phyloP scores from a whole-genome alignment of 2,888 invertebrate species.

The Pheosia gnoma region DNA sequence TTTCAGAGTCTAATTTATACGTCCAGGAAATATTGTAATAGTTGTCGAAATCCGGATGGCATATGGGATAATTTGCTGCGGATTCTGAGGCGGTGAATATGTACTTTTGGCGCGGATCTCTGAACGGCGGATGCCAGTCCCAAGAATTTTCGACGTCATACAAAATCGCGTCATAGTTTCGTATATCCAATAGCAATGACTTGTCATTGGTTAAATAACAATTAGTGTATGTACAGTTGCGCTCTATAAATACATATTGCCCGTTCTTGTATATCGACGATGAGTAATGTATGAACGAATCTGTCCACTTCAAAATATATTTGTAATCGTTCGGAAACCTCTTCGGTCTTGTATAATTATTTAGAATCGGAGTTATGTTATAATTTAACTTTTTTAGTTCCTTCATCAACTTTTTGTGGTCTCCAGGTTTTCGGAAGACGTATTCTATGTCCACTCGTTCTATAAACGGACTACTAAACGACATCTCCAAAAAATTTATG shows the following conservation, averaged over 20 bases:
- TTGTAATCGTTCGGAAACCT: slow-evolving; percentile 62
- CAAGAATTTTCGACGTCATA: slow-evolving; percentile 76
- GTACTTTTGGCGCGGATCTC: slow-evolving; percentile 73
- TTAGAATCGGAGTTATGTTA: slow-evolving; percentile 34
- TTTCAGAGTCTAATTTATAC: slow-evolving; percentile 66
- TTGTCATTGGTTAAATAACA: slow-evolving; percentile 72
- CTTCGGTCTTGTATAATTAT: slow-evolving; percentile 39
- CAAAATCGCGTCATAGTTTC: slow-evolving; percentile 76
- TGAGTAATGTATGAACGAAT: slow-evolving; percentile 46
- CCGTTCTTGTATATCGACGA: slow-evolving; percentile 44
- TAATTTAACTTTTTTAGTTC: slow-evolving; percentile 40
- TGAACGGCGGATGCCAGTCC: slow-evolving; percentile 50
- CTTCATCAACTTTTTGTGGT: slow-evolving; percentile 39
- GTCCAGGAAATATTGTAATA: slow-evolving; percentile 71
- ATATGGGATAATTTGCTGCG: slow-evolving; percentile 55
- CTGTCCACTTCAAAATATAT: slow-evolving; percentile 61
- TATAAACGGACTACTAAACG: slow-evolving; percentile 32
- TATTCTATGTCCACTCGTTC: slow-evolving; percentile 57
- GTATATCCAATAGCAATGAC: slow-evolving; percentile 54
- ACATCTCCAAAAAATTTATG: slow-evolving; percentile 47
- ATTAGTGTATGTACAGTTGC: slow-evolving; percentile 65
- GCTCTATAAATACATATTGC: slow-evolving; percentile 53
- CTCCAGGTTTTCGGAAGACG: slow-evolving; percentile 32
- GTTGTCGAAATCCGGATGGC: slow-evolving; percentile 48
- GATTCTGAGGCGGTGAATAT: slow-evolving; percentile 72